Conservation (phyloP, 2,113 vertebrate species). For the Sclerurus mexicanus region DNA sequence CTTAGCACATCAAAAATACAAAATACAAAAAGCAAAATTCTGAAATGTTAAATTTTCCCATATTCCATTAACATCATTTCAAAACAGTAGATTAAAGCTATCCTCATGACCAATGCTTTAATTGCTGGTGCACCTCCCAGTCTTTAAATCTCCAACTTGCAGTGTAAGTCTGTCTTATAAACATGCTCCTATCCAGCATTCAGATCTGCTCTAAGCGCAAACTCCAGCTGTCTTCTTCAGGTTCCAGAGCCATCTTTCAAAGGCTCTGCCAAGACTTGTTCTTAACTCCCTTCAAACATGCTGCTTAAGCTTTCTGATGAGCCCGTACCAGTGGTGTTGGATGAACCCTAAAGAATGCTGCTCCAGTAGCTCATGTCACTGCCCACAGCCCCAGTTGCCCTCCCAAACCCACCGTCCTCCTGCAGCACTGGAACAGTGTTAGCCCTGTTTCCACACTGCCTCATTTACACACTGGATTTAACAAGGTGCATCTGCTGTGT, state of each 20-base stretch:
- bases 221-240: background rate
- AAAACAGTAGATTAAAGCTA: background rate
- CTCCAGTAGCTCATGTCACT: background rate
- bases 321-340: background rate
- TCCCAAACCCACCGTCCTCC: background rate
- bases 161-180: background rate
- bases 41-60: background rate
- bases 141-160: background rate
- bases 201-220: background rate
- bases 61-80: background rate
- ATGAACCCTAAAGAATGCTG: background rate
- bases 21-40: background rate
- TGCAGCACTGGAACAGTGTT: background rate
- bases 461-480: background rate
- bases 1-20: fast-evolving
- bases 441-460: background rate
- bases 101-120: background rate
- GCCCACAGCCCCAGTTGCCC: background rate
- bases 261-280: background rate
- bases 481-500: background rate
- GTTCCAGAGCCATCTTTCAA: background rate
- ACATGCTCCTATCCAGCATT: fast-evolving
- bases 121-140: background rate
- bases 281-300: background rate
- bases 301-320: background rate